Evolutionary conservation across 2,888 invertebrate species (phyloP).

Genomic region (Monoplex corrugatus): DNA sequence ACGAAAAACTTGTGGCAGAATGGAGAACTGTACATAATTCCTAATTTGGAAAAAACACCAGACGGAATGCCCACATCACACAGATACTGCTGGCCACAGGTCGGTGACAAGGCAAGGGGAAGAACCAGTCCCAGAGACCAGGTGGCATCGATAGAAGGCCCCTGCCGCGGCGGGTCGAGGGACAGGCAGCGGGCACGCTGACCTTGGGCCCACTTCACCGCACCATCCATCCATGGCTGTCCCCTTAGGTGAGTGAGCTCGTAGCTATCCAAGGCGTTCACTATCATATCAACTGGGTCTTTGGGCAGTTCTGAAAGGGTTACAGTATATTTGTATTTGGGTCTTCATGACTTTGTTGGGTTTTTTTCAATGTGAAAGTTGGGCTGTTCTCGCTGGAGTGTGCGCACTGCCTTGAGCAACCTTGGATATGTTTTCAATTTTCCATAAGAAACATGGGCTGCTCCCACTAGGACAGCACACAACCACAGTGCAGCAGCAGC

Average conservation of each 20-base stretch:
- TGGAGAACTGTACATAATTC: constrained; percentile 91
- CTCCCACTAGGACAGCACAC: too few relatives aligned
- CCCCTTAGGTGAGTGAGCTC: constrained; percentile 63
- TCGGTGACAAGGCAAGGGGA: constrained; percentile 83
- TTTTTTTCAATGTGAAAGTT: too few relatives aligned
- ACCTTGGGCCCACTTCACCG: constrained; percentile 87
- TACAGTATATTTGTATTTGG: too few relatives aligned
- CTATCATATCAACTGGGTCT: constrained; percentile 77
- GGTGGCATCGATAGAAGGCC: constrained; percentile 84
- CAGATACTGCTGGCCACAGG: constrained; percentile 87
- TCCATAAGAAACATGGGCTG: too few relatives aligned
- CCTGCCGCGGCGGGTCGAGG: constrained; percentile 89
- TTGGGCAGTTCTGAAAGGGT: constrained; percentile 70
- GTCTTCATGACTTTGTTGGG: too few relatives aligned
- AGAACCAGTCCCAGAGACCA: constrained; percentile 88
- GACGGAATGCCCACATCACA: constrained; percentile 92
- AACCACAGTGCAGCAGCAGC: too few relatives aligned
- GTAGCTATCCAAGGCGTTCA: constrained; percentile 80
- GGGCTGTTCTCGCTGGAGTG: too few relatives aligned
- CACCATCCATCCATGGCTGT: constrained; percentile 82
- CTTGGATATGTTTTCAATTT: too few relatives aligned
- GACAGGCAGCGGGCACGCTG: constrained; percentile 87
- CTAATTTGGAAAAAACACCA: constrained; percentile 88
- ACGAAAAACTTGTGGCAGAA: constrained; percentile 92
- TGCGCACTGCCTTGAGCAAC: too few relatives aligned